Evolutionary conservation across 2,797 vertebrate genomes (phyloP).

Genomic region (Manis javanica): DNA sequence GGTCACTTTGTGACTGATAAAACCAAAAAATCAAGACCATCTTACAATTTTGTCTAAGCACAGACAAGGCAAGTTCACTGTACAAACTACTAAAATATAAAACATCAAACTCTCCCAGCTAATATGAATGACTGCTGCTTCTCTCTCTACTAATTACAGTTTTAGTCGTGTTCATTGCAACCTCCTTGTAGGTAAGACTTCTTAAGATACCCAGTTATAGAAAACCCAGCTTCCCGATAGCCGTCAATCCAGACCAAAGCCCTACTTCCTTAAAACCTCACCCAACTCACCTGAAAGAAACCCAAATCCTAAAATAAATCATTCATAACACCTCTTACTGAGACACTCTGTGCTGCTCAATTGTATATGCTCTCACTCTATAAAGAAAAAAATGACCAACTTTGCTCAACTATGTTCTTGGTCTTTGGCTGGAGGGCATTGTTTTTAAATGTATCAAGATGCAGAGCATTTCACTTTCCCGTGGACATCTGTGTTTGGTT

Average conservation of each 20-base stretch:
- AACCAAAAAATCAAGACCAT: slow-evolving; percentile 24
- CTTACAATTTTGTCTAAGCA: not conserved
- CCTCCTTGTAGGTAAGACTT: not conserved
- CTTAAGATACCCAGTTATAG: not conserved
- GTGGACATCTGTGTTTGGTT: not conserved
- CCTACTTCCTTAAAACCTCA: not conserved
- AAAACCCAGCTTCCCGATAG: not conserved
- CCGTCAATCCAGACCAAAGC: not conserved
- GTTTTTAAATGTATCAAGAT: too few species aligned
- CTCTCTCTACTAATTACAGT: not conserved
- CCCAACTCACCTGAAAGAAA: not conserved
- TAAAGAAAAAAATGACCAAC: not conserved
- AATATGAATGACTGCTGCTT: not conserved
- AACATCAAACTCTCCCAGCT: not conserved
- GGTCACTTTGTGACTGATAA: not conserved
- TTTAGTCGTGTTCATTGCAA: not conserved
- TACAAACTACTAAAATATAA: slow-evolving; percentile 2
- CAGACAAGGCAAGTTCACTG: not conserved
- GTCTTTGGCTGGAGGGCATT: not conserved
- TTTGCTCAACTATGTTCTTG: not conserved
- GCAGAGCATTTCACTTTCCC: not conserved
- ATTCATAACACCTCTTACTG: not conserved
- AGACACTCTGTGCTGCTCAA: not conserved
- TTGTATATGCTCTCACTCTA: not conserved
- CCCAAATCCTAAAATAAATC: not conserved